Percentiles rank a stretch among this genome's conserved stretches.
Evolutionary conservation across 2,113 vertebrate species (phyloP).

Genomic region (Pterophyllum scalare): DNA sequence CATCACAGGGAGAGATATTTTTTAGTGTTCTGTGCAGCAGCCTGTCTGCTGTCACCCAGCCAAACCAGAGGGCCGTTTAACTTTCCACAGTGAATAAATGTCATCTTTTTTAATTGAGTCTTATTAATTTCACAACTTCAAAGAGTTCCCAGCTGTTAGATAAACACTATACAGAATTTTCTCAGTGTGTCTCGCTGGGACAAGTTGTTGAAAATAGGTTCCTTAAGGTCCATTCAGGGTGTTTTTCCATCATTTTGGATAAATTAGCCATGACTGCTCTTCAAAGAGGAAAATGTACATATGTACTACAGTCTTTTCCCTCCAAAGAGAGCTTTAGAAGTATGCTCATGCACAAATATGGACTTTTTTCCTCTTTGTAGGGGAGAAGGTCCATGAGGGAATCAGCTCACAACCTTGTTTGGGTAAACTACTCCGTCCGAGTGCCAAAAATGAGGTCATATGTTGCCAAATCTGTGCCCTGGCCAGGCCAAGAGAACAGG

Average conservation of each 20-base stretch:
- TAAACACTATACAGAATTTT: conserved; percentile 35
- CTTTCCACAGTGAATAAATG: neutral
- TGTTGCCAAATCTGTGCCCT: conserved; percentile 58
- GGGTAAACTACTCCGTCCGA: conserved; percentile 61
- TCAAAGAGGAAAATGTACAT: conserved; percentile 59
- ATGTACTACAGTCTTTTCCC: conserved; percentile 15
- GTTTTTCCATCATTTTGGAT: conserved; percentile 41
- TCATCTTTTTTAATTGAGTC: conserved; percentile 19
- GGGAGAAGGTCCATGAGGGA: conserved; percentile 30
- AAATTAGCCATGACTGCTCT: conserved; percentile 51
- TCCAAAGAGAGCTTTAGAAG: conserved; percentile 1
- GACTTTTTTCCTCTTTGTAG: conserved; percentile 42
- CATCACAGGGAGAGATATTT: conserved; percentile 15
- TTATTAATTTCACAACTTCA: conserved; percentile 30
- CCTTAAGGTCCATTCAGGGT: conserved; percentile 19
- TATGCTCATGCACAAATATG: conserved; percentile 63
- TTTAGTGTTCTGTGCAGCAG: neutral
- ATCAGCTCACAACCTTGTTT: conserved; percentile 64
- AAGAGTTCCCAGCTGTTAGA: conserved; percentile 45
- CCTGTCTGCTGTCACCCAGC: neutral
- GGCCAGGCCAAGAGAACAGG: conserved; percentile 46
- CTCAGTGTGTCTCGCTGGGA: conserved; percentile 7
- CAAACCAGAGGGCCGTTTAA: neutral
- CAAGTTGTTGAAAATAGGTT: conserved; percentile 38
- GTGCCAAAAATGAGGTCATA: conserved; percentile 77